Evolutionary conservation across 2,113 vertebrate genomes (phyloP), one percentile per base, ranked within the genome.

Genomic region (Muntiacus reevesi): DNA sequence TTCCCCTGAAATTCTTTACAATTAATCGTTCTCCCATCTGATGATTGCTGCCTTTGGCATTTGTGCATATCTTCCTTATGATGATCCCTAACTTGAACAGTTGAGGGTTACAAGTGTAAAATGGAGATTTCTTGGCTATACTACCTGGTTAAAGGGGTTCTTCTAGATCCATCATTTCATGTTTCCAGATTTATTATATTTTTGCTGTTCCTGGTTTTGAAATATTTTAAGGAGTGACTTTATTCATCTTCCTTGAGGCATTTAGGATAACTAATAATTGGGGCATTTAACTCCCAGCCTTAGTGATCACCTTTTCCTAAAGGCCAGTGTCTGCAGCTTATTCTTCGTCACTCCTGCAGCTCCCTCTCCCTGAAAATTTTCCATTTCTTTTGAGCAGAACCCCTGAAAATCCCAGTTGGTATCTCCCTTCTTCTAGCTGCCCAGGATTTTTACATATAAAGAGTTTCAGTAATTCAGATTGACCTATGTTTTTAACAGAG

Each of bases 401-500:
- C 27, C 40, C 5, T 95, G 81, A 89, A 79, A 96, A 83, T 83
- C 36, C 40, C 21, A 89, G 30, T 71, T 90, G 40, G 5, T 60
- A 57, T 52, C 19, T 95, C 79, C 71, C 64, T 97, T 45, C 17
- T 86, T n/a, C 62, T 97, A 74, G 36, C 52, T 97, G 21, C 28
- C 82, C 15, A 55, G 64, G 3, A 87, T 85, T 94, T 95, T 88
- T 97, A 85, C 88, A 64, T 76, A 43, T 83, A 81, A 90, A 92
- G 55, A 81, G 40, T 10, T 86, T 94, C 25, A 96, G 28, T 97
- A 78, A 98, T 92, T 97, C 36, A 89, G 4, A 89, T 54, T 94
- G 71, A 89, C 74, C 74, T 97, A 0, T 97, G 89, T 95, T 98
- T 98, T 97, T 85, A 95, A 98, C 98, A 99, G 99, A 99, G 98